Evolutionary conservation across 2,888 invertebrate genomes (phyloP).

Genomic region (Ametastegia equiseti): DNA sequence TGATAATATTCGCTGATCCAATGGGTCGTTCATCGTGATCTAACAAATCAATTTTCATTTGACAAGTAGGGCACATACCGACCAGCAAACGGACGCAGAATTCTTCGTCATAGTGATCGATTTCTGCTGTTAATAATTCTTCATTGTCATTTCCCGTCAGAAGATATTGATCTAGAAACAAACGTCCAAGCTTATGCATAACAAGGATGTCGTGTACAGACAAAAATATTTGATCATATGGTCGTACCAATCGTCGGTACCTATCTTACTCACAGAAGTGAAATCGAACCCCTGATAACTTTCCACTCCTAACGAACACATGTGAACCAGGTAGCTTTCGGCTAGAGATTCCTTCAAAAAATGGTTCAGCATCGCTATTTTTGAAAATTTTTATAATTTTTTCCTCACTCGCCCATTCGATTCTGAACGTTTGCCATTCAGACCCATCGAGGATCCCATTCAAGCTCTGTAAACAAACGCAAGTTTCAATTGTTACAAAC

Average conservation of each 20-base stretch:
- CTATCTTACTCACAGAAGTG: constrained; percentile 61
- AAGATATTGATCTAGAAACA: constrained; percentile 56
- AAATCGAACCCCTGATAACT: constrained; percentile 54
- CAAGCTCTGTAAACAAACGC: too few species aligned
- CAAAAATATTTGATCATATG: neutral
- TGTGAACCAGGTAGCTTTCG: constrained; percentile 17
- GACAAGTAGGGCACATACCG: constrained; percentile 59
- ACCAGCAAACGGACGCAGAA: constrained; percentile 61
- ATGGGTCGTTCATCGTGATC: neutral
- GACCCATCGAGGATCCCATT: neutral
- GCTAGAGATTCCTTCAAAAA: neutral
- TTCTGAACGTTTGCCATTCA: constrained; percentile 22
- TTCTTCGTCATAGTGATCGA: constrained; percentile 10
- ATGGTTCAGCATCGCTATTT: constrained; percentile 38
- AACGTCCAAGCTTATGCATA: neutral
- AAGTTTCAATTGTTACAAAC: too few species aligned
- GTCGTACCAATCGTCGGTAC: constrained; percentile 8
- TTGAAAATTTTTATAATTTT: neutral
- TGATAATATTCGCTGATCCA: constrained; percentile 11
- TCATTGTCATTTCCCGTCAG: constrained; percentile 48
- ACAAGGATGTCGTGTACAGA: neutral
- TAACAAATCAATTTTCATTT: constrained; percentile 52
- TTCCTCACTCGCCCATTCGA: neutral
- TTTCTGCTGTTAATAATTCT: constrained; percentile 52
- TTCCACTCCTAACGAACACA: constrained; percentile 51